Conservation (phyloP, 2,797 vertebrate genomes). For the Gephyroberyx darwinii region DNA sequence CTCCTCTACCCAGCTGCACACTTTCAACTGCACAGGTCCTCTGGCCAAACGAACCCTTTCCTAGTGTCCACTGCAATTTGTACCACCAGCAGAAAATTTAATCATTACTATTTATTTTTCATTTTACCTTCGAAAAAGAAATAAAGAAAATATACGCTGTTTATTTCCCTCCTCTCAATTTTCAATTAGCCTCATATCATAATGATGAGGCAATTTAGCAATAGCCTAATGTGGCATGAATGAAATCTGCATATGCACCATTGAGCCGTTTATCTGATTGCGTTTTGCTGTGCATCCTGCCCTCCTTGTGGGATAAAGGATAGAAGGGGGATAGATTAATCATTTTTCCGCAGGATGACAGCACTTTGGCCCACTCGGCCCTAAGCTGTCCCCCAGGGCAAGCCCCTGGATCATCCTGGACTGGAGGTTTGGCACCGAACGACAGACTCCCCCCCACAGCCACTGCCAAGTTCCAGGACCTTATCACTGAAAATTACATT, state of each 20-base stretch:
- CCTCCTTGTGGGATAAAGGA: slow-evolving; percentile 77
- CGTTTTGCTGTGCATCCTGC: slow-evolving; percentile 62
- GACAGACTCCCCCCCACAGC: slow-evolving; percentile 57
- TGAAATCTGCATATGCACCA: slow-evolving; percentile 75
- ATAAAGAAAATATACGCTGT: slow-evolving; percentile 24
- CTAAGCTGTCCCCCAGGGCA: slow-evolving; percentile 79
- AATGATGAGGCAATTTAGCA: slow-evolving; percentile 73
- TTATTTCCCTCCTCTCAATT: slow-evolving; percentile 42
- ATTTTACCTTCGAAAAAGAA: not conserved
- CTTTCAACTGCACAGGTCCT: slow-evolving; percentile 41
- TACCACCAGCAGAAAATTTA: not conserved
- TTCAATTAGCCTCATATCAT: slow-evolving; percentile 63
- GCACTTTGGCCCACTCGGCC: slow-evolving; percentile 82
- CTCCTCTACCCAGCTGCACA: slow-evolving; percentile 33
- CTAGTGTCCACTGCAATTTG: slow-evolving; percentile 15
- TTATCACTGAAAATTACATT: slow-evolving; percentile 85
- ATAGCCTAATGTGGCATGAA: slow-evolving; percentile 67
- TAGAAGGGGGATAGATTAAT: slow-evolving; percentile 79
- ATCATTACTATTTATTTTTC: slow-evolving; percentile 2
- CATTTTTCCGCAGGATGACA: slow-evolving; percentile 81
- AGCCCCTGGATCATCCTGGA: slow-evolving; percentile 82
- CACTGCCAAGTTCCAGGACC: slow-evolving; percentile 81
- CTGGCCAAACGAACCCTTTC: slow-evolving; percentile 10
- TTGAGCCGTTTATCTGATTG: slow-evolving; percentile 70
- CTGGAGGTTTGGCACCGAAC: slow-evolving; percentile 79